Base-by-base conservation (phyloP, 2,888 invertebrate genomes). In the Chrysina gloriosa region DNA sequence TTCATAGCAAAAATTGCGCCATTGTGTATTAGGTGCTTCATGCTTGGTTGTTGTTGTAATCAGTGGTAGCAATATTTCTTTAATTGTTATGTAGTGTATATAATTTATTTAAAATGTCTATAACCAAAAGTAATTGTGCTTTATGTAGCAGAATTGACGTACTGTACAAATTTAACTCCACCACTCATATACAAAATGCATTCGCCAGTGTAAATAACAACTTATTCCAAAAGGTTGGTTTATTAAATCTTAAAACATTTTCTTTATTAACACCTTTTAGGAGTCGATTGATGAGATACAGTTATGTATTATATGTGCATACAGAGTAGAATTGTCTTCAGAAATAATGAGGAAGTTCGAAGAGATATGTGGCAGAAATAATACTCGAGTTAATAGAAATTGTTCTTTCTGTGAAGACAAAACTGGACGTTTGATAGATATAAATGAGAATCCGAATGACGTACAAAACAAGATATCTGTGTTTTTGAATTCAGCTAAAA, bases 331-430 rank as follows among this genome's bases (percentile, higher is more conserved):
- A n/a, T 25, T 67, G 14, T 64, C 69, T 25, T 39, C 45, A 27
- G 64, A 52, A 19, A 69, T 71, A 5, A 65, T 69, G 31, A 65
- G 64, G 19, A 39, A 45, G 11, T 71, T 69, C 42, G 67, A 70
- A 31, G 61, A 70, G 21, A 65, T 48, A 56, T 39, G 27, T 11
- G 68, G 66, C 45, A 67, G 69, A 14, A 48, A 67, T n/a, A 25
- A 21, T 29, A 21, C 4, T 39, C 50, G 50, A 16, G 9, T 48
- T 7, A n/a, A 29, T 1, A 67, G 9, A 14, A 54, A 34, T 7
- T 72, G 72, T 42, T 70, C 66, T n/a, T 27, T 72, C 11, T 72
- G 72, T 45, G 68, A 67, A 11, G 50, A 34, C 1, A 69, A 67
- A 27, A 11, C 7, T 2, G 9, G 3, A n/a, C 54, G 63, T 31